Conservation (phyloP, 2,113 vertebrate genomes). For the Sorex fumeus region DNA sequence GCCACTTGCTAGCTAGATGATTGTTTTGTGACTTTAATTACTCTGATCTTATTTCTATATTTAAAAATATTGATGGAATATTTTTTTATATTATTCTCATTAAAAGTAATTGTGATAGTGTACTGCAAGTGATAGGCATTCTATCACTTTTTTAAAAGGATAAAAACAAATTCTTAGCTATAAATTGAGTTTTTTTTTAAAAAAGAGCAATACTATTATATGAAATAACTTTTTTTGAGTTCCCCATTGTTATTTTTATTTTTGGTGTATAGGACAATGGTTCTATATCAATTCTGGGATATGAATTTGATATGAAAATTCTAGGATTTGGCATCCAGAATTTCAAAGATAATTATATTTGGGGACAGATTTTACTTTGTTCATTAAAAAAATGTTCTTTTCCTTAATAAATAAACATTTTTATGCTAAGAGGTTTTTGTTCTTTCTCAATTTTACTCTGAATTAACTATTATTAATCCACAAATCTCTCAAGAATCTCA, state of each 20-base stretch:
- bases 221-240: not conserved
- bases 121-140: not conserved
- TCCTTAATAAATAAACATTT: slow-evolving; percentile 67
- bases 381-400: slow-evolving; percentile 40
- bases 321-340: not conserved
- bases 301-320: not conserved
- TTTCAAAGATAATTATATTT: not conserved
- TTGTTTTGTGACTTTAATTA: slow-evolving; percentile 30
- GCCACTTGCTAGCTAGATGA: not conserved
- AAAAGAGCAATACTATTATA: not conserved
- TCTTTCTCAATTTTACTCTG: slow-evolving; percentile 58
- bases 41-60: not conserved
- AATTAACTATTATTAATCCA: slow-evolving; percentile 81
- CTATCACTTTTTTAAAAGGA: not conserved
- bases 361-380: slow-evolving; percentile 45
- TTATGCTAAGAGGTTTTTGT: slow-evolving; percentile 55
- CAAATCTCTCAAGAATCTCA: slow-evolving; percentile 84
- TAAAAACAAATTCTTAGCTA: not conserved
- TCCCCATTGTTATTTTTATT: not conserved
- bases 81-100: not conserved
- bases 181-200: not conserved
- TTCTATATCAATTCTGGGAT: not conserved
- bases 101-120: not conserved
- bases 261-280: not conserved
- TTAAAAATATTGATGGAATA: slow-evolving; percentile 7